phyloP scores from a whole-genome alignment of 2,888 invertebrate genomes.

The Pyrocoelia pectoralis region DNA sequence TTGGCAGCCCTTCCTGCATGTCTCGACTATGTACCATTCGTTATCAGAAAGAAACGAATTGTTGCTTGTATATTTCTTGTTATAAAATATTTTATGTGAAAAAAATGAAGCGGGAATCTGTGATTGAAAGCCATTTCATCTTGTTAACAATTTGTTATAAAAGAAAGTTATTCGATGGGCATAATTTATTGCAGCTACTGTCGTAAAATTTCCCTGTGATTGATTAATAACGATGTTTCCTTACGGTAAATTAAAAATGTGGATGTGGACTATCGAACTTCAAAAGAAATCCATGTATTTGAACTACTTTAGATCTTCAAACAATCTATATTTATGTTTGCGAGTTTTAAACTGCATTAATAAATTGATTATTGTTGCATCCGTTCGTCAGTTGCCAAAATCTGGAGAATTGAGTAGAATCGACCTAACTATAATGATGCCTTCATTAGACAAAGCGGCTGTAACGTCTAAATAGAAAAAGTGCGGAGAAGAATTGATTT shows the following conservation, averaged over 20 bases:
- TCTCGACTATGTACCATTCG: constrained; percentile 35
- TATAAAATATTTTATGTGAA: constrained; percentile 22
- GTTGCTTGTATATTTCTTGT: constrained; percentile 26
- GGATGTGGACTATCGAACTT: too few species aligned
- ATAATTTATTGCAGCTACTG: constrained; percentile 1
- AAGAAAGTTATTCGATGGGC: background rate
- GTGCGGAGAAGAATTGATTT: background rate
- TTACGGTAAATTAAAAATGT: background rate
- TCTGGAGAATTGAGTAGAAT: too few species aligned
- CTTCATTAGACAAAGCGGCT: background rate
- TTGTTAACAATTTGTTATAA: constrained; percentile 13
- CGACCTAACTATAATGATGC: too few species aligned
- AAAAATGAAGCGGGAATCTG: constrained; percentile 13
- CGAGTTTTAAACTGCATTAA: too few species aligned
- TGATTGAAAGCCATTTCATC: constrained; percentile 19
- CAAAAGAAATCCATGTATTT: too few species aligned
- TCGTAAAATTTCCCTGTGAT: constrained; percentile 1
- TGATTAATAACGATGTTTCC: background rate
- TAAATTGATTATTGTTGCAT: too few species aligned
- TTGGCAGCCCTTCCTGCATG: constrained; percentile 33
- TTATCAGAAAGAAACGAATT: constrained; percentile 39
- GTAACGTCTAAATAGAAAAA: background rate
- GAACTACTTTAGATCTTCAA: too few species aligned
- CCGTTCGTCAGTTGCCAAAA: too few species aligned
- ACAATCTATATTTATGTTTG: too few species aligned